Evolutionary conservation across 1,140 invertebrate genomes (phyloP), one percentile per base, ranked within the genome.

Genomic region (Bombus haemorrhoidalis): DNA sequence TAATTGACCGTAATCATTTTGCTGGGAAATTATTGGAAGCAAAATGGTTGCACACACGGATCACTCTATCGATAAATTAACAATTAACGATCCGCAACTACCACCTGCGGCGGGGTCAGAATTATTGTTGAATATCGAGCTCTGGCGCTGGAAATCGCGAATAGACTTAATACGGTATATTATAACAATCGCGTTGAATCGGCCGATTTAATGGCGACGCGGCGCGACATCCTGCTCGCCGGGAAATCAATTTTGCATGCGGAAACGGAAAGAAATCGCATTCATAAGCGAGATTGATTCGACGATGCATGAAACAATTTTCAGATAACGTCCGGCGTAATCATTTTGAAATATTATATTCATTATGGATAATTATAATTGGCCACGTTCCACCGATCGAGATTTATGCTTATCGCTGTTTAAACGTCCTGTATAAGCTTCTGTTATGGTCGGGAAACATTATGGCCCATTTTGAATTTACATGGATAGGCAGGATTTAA

Each of bases 31-130:
- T 64, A 68, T 66, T 2, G 39, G 28, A 47, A 79, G 25, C 32
- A 68, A 68, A 79, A 79, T 47, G 62, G 41, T 64, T 62, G 59
- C 6, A 22, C 3, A 32, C 39, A 25, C 41, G 41, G 64, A 79
- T 79, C 77, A 18, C 41, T 68, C n/a, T 47, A 32, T 47, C 41
- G 77, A 79, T 79, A 79, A 79, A 79, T 79, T 79, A 79, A 66
- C 66, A 68, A 79, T 79, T 66, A 79, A 68, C 76, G 76, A 62
- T 78, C 32, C 28, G 37, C 59, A 32, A 78, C 76, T 64, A 78
- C 32, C 59, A 78, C 37, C 76, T 64, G 59, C 76, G 76, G 59
- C n/a, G 41, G 47, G 22, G 2, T 34, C 41, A 39, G 62, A 64
- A 68, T 79, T 79, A 79, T 79, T 41, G 62, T 37, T 12, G 62